phyloP scores from a whole-genome alignment of 2,113 vertebrate genomes.

The Salminus brasiliensis region DNA sequence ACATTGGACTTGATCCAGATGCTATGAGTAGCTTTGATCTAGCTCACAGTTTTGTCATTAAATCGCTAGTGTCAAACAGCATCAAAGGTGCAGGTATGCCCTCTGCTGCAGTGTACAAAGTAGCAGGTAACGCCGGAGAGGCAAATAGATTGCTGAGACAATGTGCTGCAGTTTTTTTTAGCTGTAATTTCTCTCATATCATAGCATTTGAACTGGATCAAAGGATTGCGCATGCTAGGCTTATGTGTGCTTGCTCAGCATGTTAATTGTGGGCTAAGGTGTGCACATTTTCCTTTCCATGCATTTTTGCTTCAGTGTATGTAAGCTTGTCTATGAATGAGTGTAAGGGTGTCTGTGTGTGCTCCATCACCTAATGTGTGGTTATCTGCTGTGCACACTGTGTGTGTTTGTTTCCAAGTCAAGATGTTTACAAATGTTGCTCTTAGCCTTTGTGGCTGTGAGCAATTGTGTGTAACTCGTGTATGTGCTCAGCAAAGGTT shows the following conservation, averaged over 20 bases:
- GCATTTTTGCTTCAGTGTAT: not conserved
- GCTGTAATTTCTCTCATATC: not conserved
- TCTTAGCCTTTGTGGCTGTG: not conserved
- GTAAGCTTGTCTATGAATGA: not conserved
- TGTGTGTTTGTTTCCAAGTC: not conserved
- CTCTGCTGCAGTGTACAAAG: not conserved
- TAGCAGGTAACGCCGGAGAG: not conserved
- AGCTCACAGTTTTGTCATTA: not conserved
- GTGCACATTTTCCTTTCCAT: not conserved
- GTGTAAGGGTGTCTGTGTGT: not conserved
- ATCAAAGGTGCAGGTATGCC: not conserved
- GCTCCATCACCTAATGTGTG: not conserved
- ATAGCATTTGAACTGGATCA: not conserved
- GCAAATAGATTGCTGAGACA: not conserved
- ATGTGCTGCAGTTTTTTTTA: not conserved
- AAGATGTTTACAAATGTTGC: not conserved
- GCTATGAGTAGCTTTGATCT: not conserved
- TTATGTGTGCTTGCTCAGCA: conserved; percentile 28
- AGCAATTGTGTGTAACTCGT: not conserved
- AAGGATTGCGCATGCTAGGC: not conserved
- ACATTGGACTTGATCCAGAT: not conserved
- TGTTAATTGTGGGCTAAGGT: conserved; percentile 35
- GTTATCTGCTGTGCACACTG: not conserved
- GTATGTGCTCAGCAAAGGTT: not conserved
- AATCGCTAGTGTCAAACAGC: not conserved